Evolutionary conservation across 2,113 vertebrate genomes (phyloP).

Genomic region (Psilopsiagon aurifrons): DNA sequence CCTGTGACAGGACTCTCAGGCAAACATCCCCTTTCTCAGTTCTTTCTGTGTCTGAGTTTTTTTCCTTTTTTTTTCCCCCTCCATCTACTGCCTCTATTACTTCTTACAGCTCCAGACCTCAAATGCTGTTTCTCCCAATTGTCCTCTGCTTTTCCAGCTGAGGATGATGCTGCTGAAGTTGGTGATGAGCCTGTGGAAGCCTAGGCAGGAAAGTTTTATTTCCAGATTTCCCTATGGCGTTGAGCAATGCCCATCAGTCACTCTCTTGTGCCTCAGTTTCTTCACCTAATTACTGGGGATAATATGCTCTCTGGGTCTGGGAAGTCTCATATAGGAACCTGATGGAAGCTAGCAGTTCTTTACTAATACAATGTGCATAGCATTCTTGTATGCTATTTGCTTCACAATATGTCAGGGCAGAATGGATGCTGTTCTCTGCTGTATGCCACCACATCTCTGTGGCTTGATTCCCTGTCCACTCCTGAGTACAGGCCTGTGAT

Average conservation of each 20-base stretch:
- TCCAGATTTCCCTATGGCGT: background rate
- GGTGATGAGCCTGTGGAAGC: background rate
- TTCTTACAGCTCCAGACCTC: background rate
- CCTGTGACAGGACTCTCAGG: background rate
- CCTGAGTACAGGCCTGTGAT: background rate
- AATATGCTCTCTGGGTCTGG: background rate
- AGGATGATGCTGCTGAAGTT: background rate
- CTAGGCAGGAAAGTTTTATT: background rate
- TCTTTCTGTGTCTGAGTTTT: background rate
- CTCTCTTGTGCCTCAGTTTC: background rate
- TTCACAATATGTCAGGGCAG: background rate
- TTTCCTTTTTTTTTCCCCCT: background rate
- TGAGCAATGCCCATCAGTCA: background rate
- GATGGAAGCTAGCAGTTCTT: background rate
- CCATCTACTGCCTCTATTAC: background rate
- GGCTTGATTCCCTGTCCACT: background rate
- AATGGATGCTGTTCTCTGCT: background rate
- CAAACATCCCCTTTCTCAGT: background rate
- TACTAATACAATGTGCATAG: background rate
- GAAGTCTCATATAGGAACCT: background rate
- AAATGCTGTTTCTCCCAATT: background rate
- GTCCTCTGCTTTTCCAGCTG: background rate
- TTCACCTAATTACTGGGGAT: background rate
- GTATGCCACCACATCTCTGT: background rate
- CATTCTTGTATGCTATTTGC: background rate